Evolutionary conservation across 2,113 vertebrate species (phyloP).

Genomic region (Globicephala melas): DNA sequence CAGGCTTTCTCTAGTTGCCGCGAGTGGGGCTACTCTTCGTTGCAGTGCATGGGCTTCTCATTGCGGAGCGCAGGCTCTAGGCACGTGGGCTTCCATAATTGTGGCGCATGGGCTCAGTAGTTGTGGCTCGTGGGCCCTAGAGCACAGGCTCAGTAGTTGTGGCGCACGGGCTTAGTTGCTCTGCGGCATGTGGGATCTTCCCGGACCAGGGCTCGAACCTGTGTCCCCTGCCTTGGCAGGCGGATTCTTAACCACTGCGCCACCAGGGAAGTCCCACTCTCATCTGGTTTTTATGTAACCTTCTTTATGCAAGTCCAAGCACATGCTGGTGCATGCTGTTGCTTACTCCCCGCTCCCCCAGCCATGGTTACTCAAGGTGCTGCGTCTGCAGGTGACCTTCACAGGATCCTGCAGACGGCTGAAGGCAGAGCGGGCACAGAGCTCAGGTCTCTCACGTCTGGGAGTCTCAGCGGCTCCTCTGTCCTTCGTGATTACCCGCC

Average conservation of each 20-base stretch:
- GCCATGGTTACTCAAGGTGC: background rate
- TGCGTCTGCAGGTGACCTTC: background rate
- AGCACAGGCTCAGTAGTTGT: too few relatives aligned
- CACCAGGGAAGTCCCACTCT: too few relatives aligned
- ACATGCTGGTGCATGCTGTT: background rate
- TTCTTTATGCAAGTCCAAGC: background rate
- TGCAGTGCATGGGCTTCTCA: too few relatives aligned
- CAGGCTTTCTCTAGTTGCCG: too few relatives aligned
- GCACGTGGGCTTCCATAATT: too few relatives aligned
- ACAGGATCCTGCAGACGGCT: background rate
- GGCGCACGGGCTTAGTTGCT: too few relatives aligned
- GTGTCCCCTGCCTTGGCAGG: too few relatives aligned
- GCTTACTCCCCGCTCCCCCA: background rate
- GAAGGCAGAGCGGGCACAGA: background rate
- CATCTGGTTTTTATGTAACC: background rate
- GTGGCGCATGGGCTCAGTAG: too few relatives aligned
- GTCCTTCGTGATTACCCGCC: accelerated
- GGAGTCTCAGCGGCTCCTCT: background rate
- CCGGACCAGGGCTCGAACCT: background rate
- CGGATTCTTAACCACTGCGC: too few relatives aligned
- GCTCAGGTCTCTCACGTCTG: background rate
- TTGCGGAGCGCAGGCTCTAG: too few relatives aligned
- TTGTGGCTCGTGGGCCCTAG: too few relatives aligned
- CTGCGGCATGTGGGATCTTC: background rate
- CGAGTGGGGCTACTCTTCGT: too few relatives aligned